Percentiles rank a stretch among this genome's conserved stretches.
phyloP scores from a whole-genome alignment of 2,888 invertebrate genomes.

The Lottia scabra region DNA sequence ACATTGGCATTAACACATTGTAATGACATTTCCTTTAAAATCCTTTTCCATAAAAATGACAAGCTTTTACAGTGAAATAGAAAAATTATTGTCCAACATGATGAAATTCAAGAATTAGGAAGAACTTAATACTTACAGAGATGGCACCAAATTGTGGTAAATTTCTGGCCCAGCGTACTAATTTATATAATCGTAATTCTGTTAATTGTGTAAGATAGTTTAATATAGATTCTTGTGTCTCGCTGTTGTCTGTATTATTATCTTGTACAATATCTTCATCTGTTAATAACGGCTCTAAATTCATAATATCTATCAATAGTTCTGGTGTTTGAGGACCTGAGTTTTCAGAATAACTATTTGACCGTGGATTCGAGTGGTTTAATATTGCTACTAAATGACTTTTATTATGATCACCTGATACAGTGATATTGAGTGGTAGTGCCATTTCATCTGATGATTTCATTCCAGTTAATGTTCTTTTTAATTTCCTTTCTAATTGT shows the following conservation, averaged over 20 bases:
- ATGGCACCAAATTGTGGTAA: constrained; percentile 96
- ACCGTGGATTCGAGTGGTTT: constrained; percentile 35
- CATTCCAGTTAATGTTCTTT: constrained; percentile 14
- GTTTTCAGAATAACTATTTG: constrained; percentile 21
- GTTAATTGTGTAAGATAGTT: constrained; percentile 73
- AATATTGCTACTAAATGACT: constrained; percentile 54
- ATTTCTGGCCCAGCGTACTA: constrained; percentile 98
- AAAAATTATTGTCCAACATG: too few species aligned
- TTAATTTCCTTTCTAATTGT: constrained; percentile 30
- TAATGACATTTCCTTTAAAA: too few species aligned
- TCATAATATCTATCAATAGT: constrained; percentile 63
- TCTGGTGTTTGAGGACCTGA: constrained; percentile 42
- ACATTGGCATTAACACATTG: too few species aligned
- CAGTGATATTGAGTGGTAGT: constrained; percentile 7
- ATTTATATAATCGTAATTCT: constrained; percentile 94
- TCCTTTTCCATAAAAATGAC: too few species aligned
- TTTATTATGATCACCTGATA: constrained; percentile 10
- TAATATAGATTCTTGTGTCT: constrained; percentile 44
- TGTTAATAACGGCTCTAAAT: constrained; percentile 61
- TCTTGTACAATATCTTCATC: constrained; percentile 57
- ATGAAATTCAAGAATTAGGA: too few species aligned
- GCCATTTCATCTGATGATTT: constrained; percentile 2
- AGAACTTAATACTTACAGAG: constrained; percentile 76
- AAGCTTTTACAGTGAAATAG: too few species aligned
- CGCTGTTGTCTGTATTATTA: constrained; percentile 32